phyloP scores from a whole-genome alignment of 2,113 vertebrate genomes.

The Cinclus cinclus region DNA sequence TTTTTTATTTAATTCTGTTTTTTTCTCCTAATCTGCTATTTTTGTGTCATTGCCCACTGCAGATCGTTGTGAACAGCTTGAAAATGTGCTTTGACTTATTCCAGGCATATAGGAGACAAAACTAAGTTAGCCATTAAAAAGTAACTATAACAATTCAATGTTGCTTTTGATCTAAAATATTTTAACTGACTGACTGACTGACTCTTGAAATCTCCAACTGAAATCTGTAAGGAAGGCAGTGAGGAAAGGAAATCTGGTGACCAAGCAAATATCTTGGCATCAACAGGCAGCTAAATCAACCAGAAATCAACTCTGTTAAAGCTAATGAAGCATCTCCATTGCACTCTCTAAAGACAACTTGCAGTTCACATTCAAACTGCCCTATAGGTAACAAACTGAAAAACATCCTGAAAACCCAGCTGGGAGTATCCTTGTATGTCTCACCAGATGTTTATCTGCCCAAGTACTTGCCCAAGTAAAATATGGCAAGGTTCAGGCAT shows the following conservation, averaged over 20 bases:
- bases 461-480: not conserved
- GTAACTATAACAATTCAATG: not conserved
- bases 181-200: not conserved
- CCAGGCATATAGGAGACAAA: not conserved
- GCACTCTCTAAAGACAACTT: not conserved
- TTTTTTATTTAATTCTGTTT: not conserved
- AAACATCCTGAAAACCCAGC: not conserved
- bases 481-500: not conserved
- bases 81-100: not conserved
- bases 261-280: not conserved
- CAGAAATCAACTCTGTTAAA: not conserved
- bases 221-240: not conserved
- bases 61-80: not conserved
- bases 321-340: not conserved
- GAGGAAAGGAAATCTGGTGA: not conserved
- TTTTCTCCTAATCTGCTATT: not conserved
- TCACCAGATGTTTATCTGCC: not conserved
- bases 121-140: not conserved
- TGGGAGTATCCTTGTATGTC: not conserved
- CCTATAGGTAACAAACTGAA: not conserved
- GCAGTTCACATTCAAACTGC: not conserved
- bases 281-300: not conserved
- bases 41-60: not conserved
- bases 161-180: not conserved
- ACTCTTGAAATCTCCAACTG: not conserved